Conservation (phyloP, 2,888 invertebrate genomes). For the Caenorhabditis zanzibari region DNA sequence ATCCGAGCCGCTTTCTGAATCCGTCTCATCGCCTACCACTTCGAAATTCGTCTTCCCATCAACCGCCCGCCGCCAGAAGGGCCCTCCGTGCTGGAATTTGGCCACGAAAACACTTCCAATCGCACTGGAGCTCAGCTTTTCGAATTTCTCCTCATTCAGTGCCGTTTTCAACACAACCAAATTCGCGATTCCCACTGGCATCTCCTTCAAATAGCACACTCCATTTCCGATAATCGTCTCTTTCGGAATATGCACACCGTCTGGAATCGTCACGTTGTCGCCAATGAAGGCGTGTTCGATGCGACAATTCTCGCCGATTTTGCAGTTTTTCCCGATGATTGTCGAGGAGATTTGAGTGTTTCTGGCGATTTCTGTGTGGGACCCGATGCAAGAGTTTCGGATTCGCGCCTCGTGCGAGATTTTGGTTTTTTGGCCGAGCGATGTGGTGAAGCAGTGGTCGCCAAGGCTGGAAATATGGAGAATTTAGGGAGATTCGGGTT, state of each 20-base stretch:
- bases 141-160: slow-evolving; percentile 45
- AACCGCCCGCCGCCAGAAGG: slow-evolving; percentile 50
- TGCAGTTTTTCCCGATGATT: slow-evolving; percentile 64
- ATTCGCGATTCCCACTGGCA: neutral
- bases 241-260: slow-evolving; percentile 14
- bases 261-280: slow-evolving; percentile 61
- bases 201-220: slow-evolving; percentile 41
- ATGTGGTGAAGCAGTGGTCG: slow-evolving; percentile 48
- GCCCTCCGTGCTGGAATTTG: slow-evolving; percentile 8
- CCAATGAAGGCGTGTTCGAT: slow-evolving; percentile 62
- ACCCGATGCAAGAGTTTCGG: slow-evolving; percentile 55
- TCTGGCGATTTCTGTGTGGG: slow-evolving; percentile 36
- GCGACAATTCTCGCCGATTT: slow-evolving; percentile 62
- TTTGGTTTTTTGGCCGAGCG: slow-evolving; percentile 42
- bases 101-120: slow-evolving; percentile 27
- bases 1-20: slow-evolving; percentile 4
- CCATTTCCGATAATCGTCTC: slow-evolving; percentile 62
- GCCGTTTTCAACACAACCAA: neutral
- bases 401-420: slow-evolving; percentile 38
- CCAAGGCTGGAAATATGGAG: slow-evolving; percentile 45
- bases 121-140: slow-evolving; percentile 31
- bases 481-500: neutral
- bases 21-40: slow-evolving; percentile 2
- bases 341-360: slow-evolving; percentile 34
- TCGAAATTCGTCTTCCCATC: slow-evolving; percentile 39